A percentile compares a stretch with the other conserved stretches of the same genome.
Evolutionary conservation across 2,797 vertebrate genomes (phyloP).

Genomic region (Pseudomugil gertrudae): DNA sequence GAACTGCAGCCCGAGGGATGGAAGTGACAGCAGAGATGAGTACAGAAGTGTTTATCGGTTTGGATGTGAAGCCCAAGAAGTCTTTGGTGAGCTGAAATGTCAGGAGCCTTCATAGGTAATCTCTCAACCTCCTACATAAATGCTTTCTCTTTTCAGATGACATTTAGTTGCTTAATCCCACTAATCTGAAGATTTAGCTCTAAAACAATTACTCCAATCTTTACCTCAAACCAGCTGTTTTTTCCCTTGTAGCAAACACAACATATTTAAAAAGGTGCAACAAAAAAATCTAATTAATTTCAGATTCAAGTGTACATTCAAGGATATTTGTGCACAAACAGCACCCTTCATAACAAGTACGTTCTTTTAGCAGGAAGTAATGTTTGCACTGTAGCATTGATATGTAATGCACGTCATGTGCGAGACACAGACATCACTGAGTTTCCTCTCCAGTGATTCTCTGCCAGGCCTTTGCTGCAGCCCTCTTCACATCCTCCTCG

Average conservation of each 20-base stretch:
- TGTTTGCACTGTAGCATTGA: neutral
- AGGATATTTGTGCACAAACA: neutral
- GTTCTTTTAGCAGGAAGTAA: neutral
- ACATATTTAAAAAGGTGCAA: neutral
- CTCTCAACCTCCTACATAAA: slow-evolving; percentile 10
- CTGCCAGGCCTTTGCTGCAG: neutral
- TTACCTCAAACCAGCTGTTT: neutral
- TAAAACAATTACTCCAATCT: neutral
- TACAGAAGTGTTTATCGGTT: slow-evolving; percentile 2
- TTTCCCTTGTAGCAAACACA: neutral
- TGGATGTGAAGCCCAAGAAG: slow-evolving; percentile 11
- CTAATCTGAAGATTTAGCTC: neutral
- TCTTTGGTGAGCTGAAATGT: slow-evolving; percentile 18
- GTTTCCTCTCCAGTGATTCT: neutral
- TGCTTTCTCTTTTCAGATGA: slow-evolving; percentile 1
- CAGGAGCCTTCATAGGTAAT: slow-evolving; percentile 14
- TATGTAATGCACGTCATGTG: neutral
- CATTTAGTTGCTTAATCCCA: slow-evolving; percentile 8
- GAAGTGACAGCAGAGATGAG: slow-evolving; percentile 18
- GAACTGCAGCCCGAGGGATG: slow-evolving; percentile 5
- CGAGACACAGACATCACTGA: neutral
- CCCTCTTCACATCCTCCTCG: neutral
- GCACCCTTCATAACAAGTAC: neutral
- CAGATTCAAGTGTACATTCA: neutral
- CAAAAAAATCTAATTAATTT: neutral